phyloP scores from a whole-genome alignment of 2,888 invertebrate species.

The Dasysyrphus albostriatus region DNA sequence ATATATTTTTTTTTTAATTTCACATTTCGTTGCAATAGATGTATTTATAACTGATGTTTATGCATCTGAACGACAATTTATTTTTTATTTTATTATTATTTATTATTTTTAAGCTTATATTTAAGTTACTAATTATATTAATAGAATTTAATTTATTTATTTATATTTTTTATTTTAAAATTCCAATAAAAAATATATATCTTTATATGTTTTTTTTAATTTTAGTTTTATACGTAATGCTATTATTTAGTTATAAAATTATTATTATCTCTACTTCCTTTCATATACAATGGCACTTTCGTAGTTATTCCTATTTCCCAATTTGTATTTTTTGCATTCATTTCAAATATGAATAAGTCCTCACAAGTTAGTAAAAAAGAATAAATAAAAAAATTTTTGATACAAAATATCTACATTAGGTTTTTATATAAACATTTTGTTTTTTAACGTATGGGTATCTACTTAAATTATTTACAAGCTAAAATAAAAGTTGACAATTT shows the following conservation, averaged over 20 bases:
- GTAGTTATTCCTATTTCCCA: constrained; percentile 32
- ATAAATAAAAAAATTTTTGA: neutral
- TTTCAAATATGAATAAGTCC: neutral
- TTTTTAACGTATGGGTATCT: neutral
- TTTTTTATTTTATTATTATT: too few species aligned
- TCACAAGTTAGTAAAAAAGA: neutral
- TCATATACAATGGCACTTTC: constrained; percentile 72
- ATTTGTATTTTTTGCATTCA: neutral
- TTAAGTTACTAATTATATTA: neutral
- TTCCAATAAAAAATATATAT: constrained; percentile 29
- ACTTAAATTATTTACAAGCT: constrained; percentile 34
- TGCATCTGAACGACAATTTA: neutral
- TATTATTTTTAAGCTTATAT: constrained; percentile 16
- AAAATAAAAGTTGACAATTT: constrained; percentile 55
- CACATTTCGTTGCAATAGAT: constrained; percentile 57
- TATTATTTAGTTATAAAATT: constrained; percentile 1
- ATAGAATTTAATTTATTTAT: neutral
- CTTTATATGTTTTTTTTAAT: neutral
- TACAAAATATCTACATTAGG: constrained; percentile 1
- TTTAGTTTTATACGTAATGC: neutral
- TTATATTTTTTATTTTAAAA: neutral
- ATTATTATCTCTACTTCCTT: constrained; percentile 20
- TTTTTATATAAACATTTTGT: neutral
- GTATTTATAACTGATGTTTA: constrained; percentile 13
- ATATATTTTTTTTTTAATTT: neutral